phyloP scores from a whole-genome alignment of 2,113 vertebrate species.

The Hyaena hyaena region DNA sequence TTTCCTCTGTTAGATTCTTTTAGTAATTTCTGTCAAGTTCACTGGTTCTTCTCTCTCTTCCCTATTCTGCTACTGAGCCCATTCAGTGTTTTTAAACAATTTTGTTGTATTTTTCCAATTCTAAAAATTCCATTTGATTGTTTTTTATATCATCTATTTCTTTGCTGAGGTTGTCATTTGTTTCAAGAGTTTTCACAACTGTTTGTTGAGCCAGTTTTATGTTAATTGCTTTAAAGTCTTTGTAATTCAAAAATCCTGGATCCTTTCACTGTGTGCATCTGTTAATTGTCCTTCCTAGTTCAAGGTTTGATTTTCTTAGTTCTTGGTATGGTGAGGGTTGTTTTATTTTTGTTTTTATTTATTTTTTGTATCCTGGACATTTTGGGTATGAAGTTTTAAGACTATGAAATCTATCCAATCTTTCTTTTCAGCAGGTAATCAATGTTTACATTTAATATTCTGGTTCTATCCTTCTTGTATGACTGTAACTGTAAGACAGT shows the following conservation, averaged over 20 bases:
- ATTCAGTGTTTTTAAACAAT: not conserved
- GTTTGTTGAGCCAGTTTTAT: slow-evolving; percentile 35
- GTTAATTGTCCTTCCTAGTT: slow-evolving; percentile 8
- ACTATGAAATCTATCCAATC: not conserved
- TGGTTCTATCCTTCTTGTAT: not conserved
- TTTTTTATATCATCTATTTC: slow-evolving; percentile 25
- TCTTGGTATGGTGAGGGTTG: slow-evolving; percentile 13
- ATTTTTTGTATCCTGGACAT: not conserved
- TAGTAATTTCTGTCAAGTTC: slow-evolving; percentile 10
- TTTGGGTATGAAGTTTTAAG: not conserved
- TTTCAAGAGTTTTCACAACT: slow-evolving; percentile 43
- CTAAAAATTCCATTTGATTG: slow-evolving; percentile 18
- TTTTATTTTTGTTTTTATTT: not conserved
- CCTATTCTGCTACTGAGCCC: slow-evolving; percentile 3
- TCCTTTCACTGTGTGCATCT: not conserved
- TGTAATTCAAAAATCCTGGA: slow-evolving; percentile 45
- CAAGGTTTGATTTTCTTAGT: slow-evolving; percentile 27
- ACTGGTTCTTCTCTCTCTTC: not conserved
- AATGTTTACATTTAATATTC: not conserved
- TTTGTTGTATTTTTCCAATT: slow-evolving; percentile 45
- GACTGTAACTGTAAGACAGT: not conserved
- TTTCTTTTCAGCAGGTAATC: slow-evolving; percentile 6
- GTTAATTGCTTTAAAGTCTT: slow-evolving; percentile 53
- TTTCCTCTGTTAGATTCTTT: slow-evolving; percentile 13
- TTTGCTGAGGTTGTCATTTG: slow-evolving; percentile 37